These are phyloP conservation scores for Boloria selene DNA, from an alignment of 2,888 invertebrate genomes.

Conservation along the genomic window DNA sequence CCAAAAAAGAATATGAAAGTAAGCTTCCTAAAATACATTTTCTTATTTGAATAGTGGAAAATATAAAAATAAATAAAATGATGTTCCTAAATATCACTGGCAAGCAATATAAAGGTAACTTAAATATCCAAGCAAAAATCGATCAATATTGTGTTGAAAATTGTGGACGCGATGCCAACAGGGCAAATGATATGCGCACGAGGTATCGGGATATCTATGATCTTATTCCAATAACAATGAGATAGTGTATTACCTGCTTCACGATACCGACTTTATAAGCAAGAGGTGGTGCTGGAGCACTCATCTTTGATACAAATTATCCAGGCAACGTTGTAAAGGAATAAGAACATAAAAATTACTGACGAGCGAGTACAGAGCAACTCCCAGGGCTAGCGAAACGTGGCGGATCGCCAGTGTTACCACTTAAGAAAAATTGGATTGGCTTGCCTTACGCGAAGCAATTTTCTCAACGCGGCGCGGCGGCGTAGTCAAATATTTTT, in stretches of 20 bases:
- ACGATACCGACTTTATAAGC: slow-evolving; percentile 73
- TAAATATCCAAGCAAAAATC: slow-evolving; percentile 19
- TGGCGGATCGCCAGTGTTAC: slow-evolving; percentile 70
- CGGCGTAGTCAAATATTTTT: not conserved
- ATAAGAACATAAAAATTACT: slow-evolving; percentile 56
- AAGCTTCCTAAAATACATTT: slow-evolving; percentile 2
- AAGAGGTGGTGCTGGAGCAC: slow-evolving; percentile 67
- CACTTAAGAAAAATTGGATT: slow-evolving; percentile 48
- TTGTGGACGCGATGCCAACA: slow-evolving; percentile 67
- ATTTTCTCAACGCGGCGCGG: too few relatives aligned
- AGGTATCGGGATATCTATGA: slow-evolving; percentile 53
- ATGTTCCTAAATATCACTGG: not conserved
- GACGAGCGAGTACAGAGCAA: slow-evolving; percentile 54
- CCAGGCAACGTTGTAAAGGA: slow-evolving; percentile 53
- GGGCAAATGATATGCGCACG: slow-evolving; percentile 71
- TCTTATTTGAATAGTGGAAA: not conserved
- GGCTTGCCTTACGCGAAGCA: not conserved
- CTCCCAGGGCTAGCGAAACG: slow-evolving; percentile 73
- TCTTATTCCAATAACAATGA: slow-evolving; percentile 44
- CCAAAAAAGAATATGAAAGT: not conserved
- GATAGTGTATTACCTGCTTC: slow-evolving; percentile 72
- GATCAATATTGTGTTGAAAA: slow-evolving; percentile 35
- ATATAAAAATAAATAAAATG: slow-evolving; percentile 1
- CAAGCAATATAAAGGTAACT: not conserved
- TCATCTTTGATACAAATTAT: slow-evolving; percentile 64